These are phyloP conservation scores for Elephas maximus DNA, from an alignment of 2,113 vertebrate species.

Conservation along the genomic window DNA sequence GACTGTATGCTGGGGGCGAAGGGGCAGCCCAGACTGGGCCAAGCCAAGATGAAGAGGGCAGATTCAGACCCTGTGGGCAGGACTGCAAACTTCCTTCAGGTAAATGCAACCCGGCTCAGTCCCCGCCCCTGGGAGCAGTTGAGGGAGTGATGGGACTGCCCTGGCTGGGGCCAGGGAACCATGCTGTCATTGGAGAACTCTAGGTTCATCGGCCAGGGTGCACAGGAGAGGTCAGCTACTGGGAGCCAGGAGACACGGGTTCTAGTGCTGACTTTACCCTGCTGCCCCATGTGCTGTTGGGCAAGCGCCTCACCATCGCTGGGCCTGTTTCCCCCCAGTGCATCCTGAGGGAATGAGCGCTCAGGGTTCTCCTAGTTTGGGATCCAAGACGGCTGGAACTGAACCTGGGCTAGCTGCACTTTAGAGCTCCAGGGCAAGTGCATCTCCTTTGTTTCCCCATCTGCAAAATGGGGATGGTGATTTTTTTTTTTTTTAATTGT, in stretches of 20 bases:
- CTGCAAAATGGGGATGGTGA: slow-evolving; percentile 48
- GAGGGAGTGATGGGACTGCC: neutral
- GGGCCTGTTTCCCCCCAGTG: neutral
- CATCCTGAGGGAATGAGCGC: neutral
- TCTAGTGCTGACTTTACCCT: neutral
- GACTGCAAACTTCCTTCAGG: neutral
- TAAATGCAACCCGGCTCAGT: neutral
- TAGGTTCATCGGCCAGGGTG: neutral
- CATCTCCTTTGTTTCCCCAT: neutral
- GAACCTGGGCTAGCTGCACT: neutral
- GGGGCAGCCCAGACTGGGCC: neutral
- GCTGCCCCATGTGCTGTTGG: neutral
- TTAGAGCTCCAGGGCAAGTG: neutral
- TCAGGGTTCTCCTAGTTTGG: neutral
- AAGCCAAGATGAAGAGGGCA: neutral
- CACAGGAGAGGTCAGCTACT: neutral
- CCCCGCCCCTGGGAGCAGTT: neutral
- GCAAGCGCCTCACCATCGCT: neutral
- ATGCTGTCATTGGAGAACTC: neutral
- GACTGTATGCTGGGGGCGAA: neutral
- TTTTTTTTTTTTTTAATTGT: too few relatives aligned
- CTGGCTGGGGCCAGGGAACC: neutral
- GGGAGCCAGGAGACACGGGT: neutral
- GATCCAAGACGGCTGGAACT: neutral
- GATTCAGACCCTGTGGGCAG: neutral